phyloP scores from a whole-genome alignment of 2,797 vertebrate species.

The Tenualosa ilisha region DNA sequence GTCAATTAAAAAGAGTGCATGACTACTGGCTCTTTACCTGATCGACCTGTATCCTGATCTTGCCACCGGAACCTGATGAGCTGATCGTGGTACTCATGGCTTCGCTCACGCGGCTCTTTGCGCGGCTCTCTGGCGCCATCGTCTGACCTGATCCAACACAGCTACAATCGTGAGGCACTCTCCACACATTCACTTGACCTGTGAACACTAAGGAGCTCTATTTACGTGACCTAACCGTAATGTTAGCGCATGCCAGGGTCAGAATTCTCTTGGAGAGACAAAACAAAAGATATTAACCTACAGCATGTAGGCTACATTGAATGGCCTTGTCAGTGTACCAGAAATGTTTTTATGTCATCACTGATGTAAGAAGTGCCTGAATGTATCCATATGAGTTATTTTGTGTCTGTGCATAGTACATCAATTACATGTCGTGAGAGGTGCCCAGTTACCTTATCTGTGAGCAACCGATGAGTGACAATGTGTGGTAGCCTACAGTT shows the following conservation, averaged over 20 bases:
- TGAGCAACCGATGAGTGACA: too few species aligned
- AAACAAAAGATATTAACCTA: not conserved
- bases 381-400: too few species aligned
- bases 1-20: not conserved
- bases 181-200: not conserved
- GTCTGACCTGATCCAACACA: slow-evolving; percentile 50
- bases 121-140: slow-evolving; percentile 61
- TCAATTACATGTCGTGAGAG: too few species aligned
- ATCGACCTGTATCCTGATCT: slow-evolving; percentile 54
- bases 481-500: too few species aligned
- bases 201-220: not conserved
- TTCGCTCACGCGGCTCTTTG: slow-evolving; percentile 34
- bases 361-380: too few species aligned
- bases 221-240: not conserved
- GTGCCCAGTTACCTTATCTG: too few species aligned
- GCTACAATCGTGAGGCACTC: not conserved
- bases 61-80: slow-evolving; percentile 46
- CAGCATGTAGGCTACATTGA: not conserved
- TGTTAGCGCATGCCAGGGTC: not conserved
- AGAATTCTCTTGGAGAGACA: not conserved
- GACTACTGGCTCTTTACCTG: slow-evolving; percentile 46
- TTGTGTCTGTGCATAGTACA: too few species aligned
- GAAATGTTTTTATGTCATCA: not conserved
- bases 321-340: not conserved
- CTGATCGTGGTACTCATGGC: slow-evolving; percentile 28